phyloP scores from a whole-genome alignment of 1,140 invertebrate genomes.

The Microplitis mediator region DNA sequence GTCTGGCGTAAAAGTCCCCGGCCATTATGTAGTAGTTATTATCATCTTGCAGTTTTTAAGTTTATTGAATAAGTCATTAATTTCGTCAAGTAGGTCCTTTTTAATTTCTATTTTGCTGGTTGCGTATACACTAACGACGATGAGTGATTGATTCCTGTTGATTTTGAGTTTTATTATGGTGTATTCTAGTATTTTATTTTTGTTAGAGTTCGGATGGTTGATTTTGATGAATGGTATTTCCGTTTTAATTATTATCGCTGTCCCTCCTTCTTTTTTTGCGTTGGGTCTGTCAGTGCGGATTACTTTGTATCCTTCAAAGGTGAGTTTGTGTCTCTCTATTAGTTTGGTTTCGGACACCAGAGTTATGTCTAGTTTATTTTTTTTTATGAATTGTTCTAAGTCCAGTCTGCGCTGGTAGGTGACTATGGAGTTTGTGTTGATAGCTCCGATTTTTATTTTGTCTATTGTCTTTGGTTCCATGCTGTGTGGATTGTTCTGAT shows the following conservation, averaged over 20 bases:
- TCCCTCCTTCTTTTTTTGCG: background rate
- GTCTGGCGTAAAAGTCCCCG: too few relatives aligned
- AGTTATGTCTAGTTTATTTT: background rate
- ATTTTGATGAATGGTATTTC: background rate
- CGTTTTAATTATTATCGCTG: constrained; percentile 9
- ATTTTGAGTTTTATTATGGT: constrained; percentile 41
- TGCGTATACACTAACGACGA: constrained; percentile 1
- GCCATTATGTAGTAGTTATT: too few relatives aligned
- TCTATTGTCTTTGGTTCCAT: too few relatives aligned
- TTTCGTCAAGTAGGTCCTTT: background rate
- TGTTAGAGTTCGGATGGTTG: background rate
- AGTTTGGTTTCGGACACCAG: constrained; percentile 15
- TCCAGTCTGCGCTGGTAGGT: background rate
- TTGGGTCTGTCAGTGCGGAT: background rate
- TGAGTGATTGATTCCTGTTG: background rate
- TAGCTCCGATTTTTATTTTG: background rate
- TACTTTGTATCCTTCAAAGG: background rate
- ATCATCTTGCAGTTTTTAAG: too few relatives aligned
- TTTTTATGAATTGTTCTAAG: background rate
- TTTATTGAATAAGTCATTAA: too few relatives aligned
- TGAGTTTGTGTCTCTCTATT: constrained; percentile 2
- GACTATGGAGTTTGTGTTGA: background rate
- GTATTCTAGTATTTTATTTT: constrained; percentile 31
- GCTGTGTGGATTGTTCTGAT: too few relatives aligned
- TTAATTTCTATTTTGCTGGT: background rate